phyloP scores from a whole-genome alignment of 2,888 invertebrate genomes.

The Meganola albula region DNA sequence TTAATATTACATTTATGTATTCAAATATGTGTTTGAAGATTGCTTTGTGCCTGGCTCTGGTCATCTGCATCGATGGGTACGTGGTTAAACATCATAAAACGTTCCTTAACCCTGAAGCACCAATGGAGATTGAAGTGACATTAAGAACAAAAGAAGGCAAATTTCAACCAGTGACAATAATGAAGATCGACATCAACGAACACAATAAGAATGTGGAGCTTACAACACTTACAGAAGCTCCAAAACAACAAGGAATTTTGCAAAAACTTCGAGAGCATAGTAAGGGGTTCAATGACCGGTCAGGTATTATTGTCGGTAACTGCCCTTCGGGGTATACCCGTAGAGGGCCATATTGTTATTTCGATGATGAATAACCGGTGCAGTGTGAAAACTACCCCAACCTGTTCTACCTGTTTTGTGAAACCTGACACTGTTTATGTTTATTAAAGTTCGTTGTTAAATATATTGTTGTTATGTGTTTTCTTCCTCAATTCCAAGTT shows the following conservation, averaged over 20 bases:
- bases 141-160: slow-evolving; percentile 18
- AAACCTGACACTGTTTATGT: too few relatives aligned
- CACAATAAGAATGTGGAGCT: slow-evolving; percentile 11
- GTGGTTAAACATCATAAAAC: slow-evolving; percentile 16
- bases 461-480: too few relatives aligned
- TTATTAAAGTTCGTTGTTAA: too few relatives aligned
- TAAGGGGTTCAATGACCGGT: neutral
- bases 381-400: too few relatives aligned
- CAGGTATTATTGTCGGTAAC: neutral
- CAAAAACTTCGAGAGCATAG: too few relatives aligned
- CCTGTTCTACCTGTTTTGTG: too few relatives aligned
- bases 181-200: slow-evolving; percentile 20
- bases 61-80: slow-evolving; percentile 22
- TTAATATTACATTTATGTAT: slow-evolving; percentile 17
- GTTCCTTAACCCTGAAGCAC: slow-evolving; percentile 24
- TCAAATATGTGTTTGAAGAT: slow-evolving; percentile 22
- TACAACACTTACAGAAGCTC: neutral
- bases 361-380: too few relatives aligned
- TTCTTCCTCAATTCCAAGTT: too few relatives aligned
- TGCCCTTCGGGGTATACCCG: neutral
- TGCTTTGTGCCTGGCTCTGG: slow-evolving; percentile 20
- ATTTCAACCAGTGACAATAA: slow-evolving; percentile 9
- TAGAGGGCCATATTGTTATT: neutral
- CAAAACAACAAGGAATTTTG: too few relatives aligned
- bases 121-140: slow-evolving; percentile 23